Evolutionary conservation across 2,113 vertebrate species (phyloP).

Genomic region (Zonotrichia leucophrys): DNA sequence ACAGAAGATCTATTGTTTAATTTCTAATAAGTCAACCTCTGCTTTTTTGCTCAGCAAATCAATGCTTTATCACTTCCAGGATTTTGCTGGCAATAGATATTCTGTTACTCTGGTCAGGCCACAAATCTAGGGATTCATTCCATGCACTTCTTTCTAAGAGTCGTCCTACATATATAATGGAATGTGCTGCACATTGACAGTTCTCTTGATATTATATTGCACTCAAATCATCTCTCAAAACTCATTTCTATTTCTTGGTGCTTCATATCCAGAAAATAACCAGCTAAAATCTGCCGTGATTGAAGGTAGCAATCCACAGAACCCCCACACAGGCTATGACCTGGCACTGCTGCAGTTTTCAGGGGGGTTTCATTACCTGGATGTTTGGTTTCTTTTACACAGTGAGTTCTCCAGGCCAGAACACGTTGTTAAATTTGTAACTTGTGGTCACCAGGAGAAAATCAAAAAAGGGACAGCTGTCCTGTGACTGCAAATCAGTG

Average conservation of each 20-base stretch:
- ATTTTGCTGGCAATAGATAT: not conserved
- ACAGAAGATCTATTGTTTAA: not conserved
- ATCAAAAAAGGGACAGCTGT: not conserved
- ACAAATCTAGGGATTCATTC: not conserved
- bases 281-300: not conserved
- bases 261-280: not conserved
- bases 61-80: not conserved
- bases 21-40: not conserved
- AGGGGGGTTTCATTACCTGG: not conserved
- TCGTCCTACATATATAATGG: rapidly evolving
- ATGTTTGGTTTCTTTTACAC: not conserved
- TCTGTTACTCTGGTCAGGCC: not conserved
- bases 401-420: not conserved
- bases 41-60: not conserved
- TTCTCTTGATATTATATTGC: not conserved
- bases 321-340: not conserved
- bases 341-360: not conserved
- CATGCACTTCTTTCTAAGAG: not conserved
- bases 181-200: not conserved
- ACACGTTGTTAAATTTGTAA: not conserved
- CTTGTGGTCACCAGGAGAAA: not conserved
- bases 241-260: not conserved
- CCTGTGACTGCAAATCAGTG: not conserved
- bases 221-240: not conserved
- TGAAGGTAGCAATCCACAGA: not conserved